A percentile compares a stretch with the other conserved stretches of the same genome.
phyloP scores from a whole-genome alignment of 2,888 invertebrate species.

The Lithodes maja region DNA sequence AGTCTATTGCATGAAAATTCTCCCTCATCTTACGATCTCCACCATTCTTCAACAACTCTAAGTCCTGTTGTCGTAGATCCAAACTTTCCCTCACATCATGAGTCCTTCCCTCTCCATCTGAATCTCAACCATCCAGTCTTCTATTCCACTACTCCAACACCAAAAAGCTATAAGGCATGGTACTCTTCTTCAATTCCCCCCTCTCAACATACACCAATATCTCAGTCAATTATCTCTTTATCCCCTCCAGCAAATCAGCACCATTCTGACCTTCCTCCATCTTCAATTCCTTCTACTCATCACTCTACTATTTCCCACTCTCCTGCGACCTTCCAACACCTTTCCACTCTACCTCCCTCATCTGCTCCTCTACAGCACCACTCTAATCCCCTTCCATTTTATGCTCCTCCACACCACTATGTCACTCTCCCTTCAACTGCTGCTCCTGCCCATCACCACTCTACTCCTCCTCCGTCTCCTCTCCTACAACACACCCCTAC shows the following conservation, averaged over 20 bases:
- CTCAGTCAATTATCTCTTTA: not conserved
- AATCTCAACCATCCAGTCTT: slow-evolving; percentile 44
- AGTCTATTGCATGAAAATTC: not conserved
- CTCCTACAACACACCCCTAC: not conserved
- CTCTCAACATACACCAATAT: not conserved
- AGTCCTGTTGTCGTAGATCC: not conserved
- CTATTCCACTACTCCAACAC: slow-evolving; percentile 15
- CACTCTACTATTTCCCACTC: not conserved
- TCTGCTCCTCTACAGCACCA: not conserved
- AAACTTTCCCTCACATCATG: not conserved
- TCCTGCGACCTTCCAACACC: not conserved
- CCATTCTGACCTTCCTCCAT: not conserved
- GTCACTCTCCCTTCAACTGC: not conserved
- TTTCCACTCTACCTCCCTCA: slow-evolving; percentile 3
- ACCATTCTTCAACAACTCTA: slow-evolving; percentile 19
- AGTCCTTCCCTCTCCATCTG: slow-evolving; percentile 19
- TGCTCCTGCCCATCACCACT: not conserved
- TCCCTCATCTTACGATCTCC: slow-evolving; percentile 10
- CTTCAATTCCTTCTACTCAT: not conserved
- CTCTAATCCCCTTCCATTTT: not conserved
- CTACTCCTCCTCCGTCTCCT: not conserved
- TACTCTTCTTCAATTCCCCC: not conserved
- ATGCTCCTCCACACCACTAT: too few relatives aligned
- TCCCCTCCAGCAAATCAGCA: too few relatives aligned
- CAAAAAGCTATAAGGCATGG: not conserved